phyloP scores from a whole-genome alignment of 2,888 invertebrate genomes.

The Caenorhabditis auriculariae region DNA sequence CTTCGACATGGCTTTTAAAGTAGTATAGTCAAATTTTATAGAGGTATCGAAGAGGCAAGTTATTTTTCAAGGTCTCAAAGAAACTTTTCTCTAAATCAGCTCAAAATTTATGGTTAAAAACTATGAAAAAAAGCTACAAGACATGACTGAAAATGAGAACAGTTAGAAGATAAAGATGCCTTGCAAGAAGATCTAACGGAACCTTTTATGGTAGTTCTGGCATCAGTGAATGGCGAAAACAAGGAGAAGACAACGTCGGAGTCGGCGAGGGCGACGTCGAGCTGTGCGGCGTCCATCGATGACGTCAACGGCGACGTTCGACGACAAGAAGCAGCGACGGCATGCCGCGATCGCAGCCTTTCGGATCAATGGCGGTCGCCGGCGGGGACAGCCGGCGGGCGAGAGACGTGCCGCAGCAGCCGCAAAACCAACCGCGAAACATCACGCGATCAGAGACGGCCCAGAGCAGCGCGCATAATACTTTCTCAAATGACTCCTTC shows the following conservation, averaged over 20 bases:
- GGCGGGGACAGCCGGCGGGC: slow-evolving; percentile 7
- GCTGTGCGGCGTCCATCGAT: slow-evolving; percentile 40
- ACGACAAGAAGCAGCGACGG: no score
- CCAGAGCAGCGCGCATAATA: no score
- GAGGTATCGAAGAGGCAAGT: no score
- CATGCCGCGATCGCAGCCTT: no score
- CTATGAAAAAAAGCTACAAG: background rate
- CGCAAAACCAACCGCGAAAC: no score
- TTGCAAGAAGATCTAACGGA: background rate
- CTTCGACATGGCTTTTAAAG: no score
- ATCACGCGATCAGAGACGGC: no score
- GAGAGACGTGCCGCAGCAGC: background rate
- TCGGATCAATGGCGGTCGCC: background rate
- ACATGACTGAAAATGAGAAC: background rate
- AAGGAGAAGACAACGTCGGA: slow-evolving; percentile 38
- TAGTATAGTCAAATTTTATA: no score
- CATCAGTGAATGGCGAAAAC: slow-evolving; percentile 25
- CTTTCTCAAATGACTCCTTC: no score
- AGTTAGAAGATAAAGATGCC: background rate
- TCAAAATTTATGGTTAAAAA: background rate
- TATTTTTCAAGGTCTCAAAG: no score
- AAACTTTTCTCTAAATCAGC: no score
- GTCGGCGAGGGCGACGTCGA: slow-evolving; percentile 37
- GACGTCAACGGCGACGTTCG: no score
- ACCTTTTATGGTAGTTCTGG: slow-evolving; percentile 25